These are phyloP conservation scores for Morone chrysops DNA, from an alignment of 2,113 vertebrate genomes.

Conservation along the genomic window DNA sequence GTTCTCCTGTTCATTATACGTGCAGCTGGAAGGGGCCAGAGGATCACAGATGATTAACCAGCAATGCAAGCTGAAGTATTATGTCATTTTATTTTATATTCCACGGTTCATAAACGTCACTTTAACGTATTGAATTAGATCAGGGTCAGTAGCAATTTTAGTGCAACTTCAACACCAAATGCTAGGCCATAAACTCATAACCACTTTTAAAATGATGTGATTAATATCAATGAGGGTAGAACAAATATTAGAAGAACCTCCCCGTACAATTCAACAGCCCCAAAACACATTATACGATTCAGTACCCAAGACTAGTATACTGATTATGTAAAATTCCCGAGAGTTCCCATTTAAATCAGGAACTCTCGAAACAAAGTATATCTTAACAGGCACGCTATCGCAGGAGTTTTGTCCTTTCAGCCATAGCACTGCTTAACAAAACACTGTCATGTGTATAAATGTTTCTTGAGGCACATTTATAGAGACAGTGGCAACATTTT, in stretches of 20 bases:
- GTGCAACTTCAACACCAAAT: too few relatives aligned
- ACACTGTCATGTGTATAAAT: too few relatives aligned
- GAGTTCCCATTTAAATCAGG: neutral
- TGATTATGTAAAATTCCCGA: neutral
- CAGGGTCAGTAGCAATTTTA: neutral
- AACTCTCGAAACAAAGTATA: neutral
- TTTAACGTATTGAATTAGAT: neutral
- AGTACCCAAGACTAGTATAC: neutral
- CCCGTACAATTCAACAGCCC: neutral
- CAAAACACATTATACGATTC: neutral
- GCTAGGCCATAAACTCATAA: neutral
- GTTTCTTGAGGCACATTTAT: too few relatives aligned
- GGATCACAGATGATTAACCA: conserved; percentile 16
- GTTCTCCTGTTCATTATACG: conserved; percentile 13
- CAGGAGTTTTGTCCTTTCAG: too few relatives aligned
- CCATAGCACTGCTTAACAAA: too few relatives aligned
- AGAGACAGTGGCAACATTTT: too few relatives aligned
- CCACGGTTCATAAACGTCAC: neutral
- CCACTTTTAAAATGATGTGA: neutral
- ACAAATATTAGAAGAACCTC: neutral
- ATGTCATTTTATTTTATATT: neutral
- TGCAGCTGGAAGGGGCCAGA: neutral
- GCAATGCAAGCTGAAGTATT: neutral
- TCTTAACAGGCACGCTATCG: neutral
- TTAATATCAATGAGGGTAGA: neutral